phyloP scores from a whole-genome alignment of 2,113 vertebrate genomes.

The Neolamprologus cancellatus region DNA sequence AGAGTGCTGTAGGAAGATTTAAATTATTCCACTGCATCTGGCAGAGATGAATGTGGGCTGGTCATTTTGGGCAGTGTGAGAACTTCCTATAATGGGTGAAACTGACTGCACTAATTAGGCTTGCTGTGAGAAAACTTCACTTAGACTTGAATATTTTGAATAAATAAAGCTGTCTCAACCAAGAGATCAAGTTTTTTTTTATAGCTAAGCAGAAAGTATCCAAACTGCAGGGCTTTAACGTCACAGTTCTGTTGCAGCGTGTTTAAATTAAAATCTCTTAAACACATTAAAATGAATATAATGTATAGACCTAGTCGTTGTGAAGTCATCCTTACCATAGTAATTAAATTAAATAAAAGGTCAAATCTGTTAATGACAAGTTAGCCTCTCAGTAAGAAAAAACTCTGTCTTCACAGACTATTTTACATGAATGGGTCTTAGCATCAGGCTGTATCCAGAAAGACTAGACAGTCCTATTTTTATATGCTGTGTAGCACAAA shows the following conservation, averaged over 20 bases:
- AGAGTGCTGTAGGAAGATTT: background rate
- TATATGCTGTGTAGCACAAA: background rate
- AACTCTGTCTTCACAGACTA: background rate
- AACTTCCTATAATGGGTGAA: background rate
- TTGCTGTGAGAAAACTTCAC: background rate
- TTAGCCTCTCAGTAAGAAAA: background rate
- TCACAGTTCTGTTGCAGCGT: background rate
- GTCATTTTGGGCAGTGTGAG: background rate
- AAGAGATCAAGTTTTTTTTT: background rate
- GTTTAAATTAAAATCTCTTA: background rate
- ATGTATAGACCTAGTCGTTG: background rate
- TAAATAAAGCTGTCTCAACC: background rate
- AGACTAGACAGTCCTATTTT: background rate
- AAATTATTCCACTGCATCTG: conserved; percentile 23
- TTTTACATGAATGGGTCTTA: background rate
- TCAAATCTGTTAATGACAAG: background rate
- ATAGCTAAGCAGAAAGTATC: background rate
- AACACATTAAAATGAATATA: background rate
- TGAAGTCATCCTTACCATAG: background rate
- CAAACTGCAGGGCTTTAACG: background rate
- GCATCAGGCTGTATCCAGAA: background rate
- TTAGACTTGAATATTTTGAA: background rate
- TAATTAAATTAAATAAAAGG: background rate
- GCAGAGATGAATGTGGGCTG: background rate
- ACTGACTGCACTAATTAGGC: background rate